Conservation (phyloP, 2,888 invertebrate species). For the Mesodorylaimus sp. region DNA sequence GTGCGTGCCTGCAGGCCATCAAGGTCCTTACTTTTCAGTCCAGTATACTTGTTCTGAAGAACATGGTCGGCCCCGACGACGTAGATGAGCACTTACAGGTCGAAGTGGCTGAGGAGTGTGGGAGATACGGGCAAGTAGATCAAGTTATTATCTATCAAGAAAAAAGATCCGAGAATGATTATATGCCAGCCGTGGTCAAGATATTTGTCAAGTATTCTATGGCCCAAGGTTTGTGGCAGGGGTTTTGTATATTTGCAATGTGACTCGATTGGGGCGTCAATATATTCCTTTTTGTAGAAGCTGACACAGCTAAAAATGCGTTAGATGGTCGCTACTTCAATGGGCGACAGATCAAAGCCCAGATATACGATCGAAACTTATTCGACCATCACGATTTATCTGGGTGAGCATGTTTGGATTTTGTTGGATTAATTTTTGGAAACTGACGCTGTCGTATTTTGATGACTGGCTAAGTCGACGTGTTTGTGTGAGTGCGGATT, state of each 20-base stretch:
- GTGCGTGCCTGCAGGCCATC: too few relatives aligned
- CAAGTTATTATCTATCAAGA: constrained; percentile 84
- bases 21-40: constrained; percentile 18
- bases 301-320: constrained; percentile 59
- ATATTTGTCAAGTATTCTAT: constrained; percentile 86
- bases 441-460: too few relatives aligned
- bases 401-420: too few relatives aligned
- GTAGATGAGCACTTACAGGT: constrained; percentile 82
- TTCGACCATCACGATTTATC: constrained; percentile 86
- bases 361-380: constrained; percentile 77
- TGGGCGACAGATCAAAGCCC: constrained; percentile 70
- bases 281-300: too few relatives aligned
- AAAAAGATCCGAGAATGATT: constrained; percentile 72
- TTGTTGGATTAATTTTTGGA: too few relatives aligned
- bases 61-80: constrained; percentile 84
- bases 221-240: constrained; percentile 42
- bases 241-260: background rate
- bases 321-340: constrained; percentile 84
- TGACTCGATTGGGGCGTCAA: too few relatives aligned
- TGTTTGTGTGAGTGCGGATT: too few relatives aligned
- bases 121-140: constrained; percentile 9
- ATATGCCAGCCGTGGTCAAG: constrained; percentile 79
- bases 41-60: constrained; percentile 60
- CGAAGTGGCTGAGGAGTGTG: constrained; percentile 51
- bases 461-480: too few relatives aligned